These are phyloP conservation scores for Agrotis ipsilon DNA, from an alignment of 2,888 invertebrate genomes.

Conservation along the genomic window DNA sequence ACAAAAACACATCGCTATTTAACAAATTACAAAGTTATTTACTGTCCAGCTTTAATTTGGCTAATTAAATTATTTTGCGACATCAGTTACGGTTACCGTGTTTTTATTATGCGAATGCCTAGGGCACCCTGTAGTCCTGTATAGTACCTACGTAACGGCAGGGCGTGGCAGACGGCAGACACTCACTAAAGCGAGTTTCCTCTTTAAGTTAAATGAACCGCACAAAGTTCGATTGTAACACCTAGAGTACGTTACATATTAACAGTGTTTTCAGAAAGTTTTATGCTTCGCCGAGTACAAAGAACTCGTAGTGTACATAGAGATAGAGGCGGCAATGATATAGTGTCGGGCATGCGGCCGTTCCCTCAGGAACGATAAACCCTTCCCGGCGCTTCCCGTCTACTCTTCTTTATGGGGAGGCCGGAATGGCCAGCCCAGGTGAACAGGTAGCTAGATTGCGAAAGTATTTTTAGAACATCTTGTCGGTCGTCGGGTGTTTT, in stretches of 20 bases:
- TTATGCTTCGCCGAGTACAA: slow-evolving; percentile 81
- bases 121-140: slow-evolving; percentile 3
- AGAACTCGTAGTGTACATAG: slow-evolving; percentile 81
- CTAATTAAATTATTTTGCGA: slow-evolving; percentile 64
- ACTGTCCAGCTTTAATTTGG: slow-evolving; percentile 60
- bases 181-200: slow-evolving; percentile 35
- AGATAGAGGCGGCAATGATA: slow-evolving; percentile 90
- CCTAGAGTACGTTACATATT: slow-evolving; percentile 72
- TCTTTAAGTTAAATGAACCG: slow-evolving; percentile 65
- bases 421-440: slow-evolving; percentile 90
- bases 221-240: slow-evolving; percentile 65
- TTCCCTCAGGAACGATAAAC: slow-evolving; percentile 90
- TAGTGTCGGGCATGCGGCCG: slow-evolving; percentile 88
- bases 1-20: slow-evolving; percentile 73
- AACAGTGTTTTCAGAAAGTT: slow-evolving; percentile 82
- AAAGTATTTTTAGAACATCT: slow-evolving; percentile 91
- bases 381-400: slow-evolving; percentile 89
- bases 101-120: slow-evolving; percentile 44
- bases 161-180: slow-evolving; percentile 21
- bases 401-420: slow-evolving; percentile 91
- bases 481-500: slow-evolving; percentile 89
- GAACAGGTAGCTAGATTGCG: slow-evolving; percentile 90
- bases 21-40: slow-evolving; percentile 69
- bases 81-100: slow-evolving; percentile 36
- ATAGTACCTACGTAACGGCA: background rate